These are phyloP conservation scores for Aldrovandia affinis DNA, from an alignment of 2,797 vertebrate genomes.

Conservation along the genomic window DNA sequence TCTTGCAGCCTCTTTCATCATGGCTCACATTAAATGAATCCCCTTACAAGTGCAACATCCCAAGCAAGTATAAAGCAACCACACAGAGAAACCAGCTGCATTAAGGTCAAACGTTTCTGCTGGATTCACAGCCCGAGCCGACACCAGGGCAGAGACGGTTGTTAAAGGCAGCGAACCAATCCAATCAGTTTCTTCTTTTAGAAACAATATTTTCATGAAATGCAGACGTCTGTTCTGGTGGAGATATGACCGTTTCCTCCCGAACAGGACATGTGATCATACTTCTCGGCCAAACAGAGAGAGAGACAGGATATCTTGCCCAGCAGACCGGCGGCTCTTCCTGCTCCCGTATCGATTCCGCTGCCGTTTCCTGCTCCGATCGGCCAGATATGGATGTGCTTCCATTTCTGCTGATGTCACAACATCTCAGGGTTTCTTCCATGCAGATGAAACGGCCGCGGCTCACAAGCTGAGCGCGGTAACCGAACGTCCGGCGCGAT, in stretches of 20 bases:
- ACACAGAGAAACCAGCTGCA: neutral
- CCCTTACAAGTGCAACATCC: neutral
- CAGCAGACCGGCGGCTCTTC: conserved; percentile 70
- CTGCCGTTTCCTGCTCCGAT: conserved; percentile 64
- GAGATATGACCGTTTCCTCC: conserved; percentile 71
- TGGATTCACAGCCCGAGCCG: neutral
- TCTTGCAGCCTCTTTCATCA: neutral
- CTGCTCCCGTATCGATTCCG: conserved; percentile 67
- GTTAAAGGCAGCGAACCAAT: neutral
- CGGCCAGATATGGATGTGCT: conserved; percentile 50
- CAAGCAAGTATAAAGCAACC: neutral
- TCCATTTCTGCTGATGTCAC: conserved; percentile 41
- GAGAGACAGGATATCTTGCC: conserved; percentile 68
- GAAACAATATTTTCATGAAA: conserved; percentile 65
- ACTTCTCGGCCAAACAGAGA: conserved; percentile 42
- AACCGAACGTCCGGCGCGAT: neutral
- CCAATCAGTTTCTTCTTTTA: conserved; percentile 68
- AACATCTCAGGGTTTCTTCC: neutral
- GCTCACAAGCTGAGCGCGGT: neutral
- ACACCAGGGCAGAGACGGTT: neutral
- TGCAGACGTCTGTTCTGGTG: conserved; percentile 60
- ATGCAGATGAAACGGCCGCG: neutral
- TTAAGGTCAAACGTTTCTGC: neutral
- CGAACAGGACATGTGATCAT: conserved; percentile 64
- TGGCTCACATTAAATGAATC: neutral